These are phyloP conservation scores for Thryonomys swinderianus DNA, from an alignment of 2,113 vertebrate species.

Conservation along the genomic window DNA sequence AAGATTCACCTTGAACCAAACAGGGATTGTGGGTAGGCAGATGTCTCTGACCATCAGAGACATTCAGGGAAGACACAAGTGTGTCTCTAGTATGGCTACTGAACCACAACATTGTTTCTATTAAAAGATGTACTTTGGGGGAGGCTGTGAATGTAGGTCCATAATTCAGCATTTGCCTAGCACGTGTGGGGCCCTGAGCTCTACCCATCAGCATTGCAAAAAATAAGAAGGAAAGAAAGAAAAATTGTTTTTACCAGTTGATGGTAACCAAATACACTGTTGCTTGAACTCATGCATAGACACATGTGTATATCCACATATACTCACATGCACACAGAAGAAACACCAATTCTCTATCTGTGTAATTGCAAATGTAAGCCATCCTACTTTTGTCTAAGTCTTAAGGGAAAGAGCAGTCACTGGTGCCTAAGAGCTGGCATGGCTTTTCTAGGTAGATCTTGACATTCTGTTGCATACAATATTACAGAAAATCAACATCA, in stretches of 20 bases:
- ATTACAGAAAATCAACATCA: background rate
- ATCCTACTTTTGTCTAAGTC: background rate
- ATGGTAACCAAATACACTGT: background rate
- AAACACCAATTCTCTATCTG: background rate
- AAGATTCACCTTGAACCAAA: background rate
- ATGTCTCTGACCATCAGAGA: background rate
- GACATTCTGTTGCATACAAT: background rate
- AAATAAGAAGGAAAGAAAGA: background rate
- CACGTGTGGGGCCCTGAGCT: background rate
- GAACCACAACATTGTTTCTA: background rate
- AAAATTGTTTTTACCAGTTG: background rate
- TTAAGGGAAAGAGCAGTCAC: background rate
- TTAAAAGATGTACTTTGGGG: background rate
- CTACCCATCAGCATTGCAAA: background rate
- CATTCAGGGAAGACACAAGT: background rate
- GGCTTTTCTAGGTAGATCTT: background rate
- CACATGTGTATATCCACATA: background rate
- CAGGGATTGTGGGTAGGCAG: background rate
- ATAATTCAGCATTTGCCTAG: background rate
- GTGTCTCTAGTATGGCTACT: background rate
- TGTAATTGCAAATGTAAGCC: background rate
- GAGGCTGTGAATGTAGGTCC: background rate
- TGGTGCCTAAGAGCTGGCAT: background rate
- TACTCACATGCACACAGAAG: background rate
- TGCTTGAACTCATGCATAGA: background rate